Evolutionary conservation across 2,888 invertebrate species (phyloP).

Genomic region (Coremacera marginata): DNA sequence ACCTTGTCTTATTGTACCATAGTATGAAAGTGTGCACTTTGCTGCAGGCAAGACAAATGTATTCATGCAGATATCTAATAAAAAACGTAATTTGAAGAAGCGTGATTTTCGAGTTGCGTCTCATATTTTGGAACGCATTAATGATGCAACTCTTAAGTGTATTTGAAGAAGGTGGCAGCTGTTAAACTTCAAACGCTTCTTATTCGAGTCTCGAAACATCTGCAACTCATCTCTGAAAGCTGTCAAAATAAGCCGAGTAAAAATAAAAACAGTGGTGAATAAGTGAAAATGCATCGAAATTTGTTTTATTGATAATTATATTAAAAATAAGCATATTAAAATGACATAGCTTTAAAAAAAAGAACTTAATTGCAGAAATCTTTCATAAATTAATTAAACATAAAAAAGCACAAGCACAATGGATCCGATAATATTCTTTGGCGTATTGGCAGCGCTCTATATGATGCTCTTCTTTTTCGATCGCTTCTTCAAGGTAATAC

Average conservation of each 20-base stretch:
- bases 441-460: constrained; percentile 76
- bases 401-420: constrained; percentile 65
- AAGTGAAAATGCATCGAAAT: background rate
- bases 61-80: too few species aligned
- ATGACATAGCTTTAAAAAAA: background rate
- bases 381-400: background rate
- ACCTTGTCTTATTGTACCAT: too few species aligned
- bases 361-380: background rate
- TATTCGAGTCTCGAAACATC: background rate
- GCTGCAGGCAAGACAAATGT: too few species aligned
- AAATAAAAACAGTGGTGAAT: constrained; percentile 17
- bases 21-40: too few species aligned
- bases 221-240: background rate
- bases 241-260: background rate
- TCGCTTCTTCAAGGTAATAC: constrained; percentile 82
- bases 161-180: background rate
- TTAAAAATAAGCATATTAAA: background rate
- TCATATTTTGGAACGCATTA: too few species aligned
- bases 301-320: background rate
- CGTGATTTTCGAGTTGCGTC: too few species aligned
- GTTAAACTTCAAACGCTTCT: background rate
- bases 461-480: constrained; percentile 82
- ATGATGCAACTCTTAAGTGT: too few species aligned
- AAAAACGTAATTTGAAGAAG: too few species aligned
- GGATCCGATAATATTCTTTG: constrained; percentile 77